These are phyloP conservation scores for Paramuricea clavata DNA, from an alignment of 92 coral and sea anemone genomes.

Conservation along the genomic window DNA sequence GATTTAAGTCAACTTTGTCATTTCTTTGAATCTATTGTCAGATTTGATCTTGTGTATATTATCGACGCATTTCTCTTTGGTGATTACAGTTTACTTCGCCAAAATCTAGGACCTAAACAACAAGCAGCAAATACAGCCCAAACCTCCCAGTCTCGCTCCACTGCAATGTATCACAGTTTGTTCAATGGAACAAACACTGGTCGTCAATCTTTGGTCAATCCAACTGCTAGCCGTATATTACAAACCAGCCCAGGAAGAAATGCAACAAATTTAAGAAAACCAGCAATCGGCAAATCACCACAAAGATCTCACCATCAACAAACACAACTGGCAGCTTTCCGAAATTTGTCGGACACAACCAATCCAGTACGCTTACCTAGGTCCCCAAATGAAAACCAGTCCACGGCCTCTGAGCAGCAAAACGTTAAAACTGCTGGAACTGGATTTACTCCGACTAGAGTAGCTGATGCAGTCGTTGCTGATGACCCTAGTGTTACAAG, in stretches of 20 bases:
- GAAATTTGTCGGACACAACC: background rate
- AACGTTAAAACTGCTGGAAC: background rate
- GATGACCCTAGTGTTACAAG: background rate
- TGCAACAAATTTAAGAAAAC: background rate
- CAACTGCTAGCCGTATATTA: background rate
- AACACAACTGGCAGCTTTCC: background rate
- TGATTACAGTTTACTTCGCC: slow-evolving; percentile 14
- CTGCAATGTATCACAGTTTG: background rate
- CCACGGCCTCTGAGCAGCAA: background rate
- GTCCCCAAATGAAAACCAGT: background rate
- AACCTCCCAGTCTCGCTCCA: background rate
- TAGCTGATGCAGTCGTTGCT: background rate
- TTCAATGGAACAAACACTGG: background rate
- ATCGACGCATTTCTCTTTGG: slow-evolving; percentile 26
- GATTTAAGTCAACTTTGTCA: background rate
- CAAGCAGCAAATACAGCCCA: background rate
- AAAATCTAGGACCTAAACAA: background rate
- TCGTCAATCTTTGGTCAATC: background rate
- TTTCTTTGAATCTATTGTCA: background rate
- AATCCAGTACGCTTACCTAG: background rate
- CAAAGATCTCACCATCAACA: background rate
- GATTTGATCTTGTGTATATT: background rate
- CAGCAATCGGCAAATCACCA: background rate
- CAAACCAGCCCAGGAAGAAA: no score
- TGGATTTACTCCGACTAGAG: background rate